These are phyloP conservation scores for Ectobius pallidus DNA, from an alignment of 2,888 invertebrate genomes.

Conservation along the genomic window DNA sequence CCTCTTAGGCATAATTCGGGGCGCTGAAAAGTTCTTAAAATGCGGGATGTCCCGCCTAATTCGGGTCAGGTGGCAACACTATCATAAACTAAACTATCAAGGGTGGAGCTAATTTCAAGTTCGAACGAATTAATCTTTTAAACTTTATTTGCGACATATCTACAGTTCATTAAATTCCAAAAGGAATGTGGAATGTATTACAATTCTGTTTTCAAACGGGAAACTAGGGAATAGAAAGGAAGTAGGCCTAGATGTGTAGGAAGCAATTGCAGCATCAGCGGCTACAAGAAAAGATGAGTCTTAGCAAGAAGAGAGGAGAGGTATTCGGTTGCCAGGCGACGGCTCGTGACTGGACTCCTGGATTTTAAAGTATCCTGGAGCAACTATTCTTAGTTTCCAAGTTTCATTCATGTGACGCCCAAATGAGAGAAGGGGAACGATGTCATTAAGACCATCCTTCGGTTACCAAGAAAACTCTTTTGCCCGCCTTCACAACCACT, in stretches of 20 bases:
- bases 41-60: too few species aligned
- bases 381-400: conserved; percentile 12
- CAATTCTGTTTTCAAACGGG: conserved; percentile 1
- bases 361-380: background rate
- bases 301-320: background rate
- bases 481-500: background rate
- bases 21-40: too few species aligned
- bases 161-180: too few species aligned
- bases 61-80: too few species aligned
- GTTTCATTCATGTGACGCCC: background rate
- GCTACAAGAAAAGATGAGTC: background rate
- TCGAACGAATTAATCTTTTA: too few species aligned
- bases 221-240: background rate
- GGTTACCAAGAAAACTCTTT: conserved; percentile 13
- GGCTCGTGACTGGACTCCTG: background rate
- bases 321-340: conserved; percentile 9
- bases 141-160: too few species aligned
- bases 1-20: too few species aligned
- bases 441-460: background rate
- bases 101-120: too few species aligned
- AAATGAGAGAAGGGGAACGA: too few species aligned
- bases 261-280: background rate
- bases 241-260: background rate
- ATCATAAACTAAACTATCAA: too few species aligned
- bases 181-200: too few species aligned